Base-by-base conservation (phyloP, 2,113 vertebrate genomes). In the Thamnophis sirtalis region DNA sequence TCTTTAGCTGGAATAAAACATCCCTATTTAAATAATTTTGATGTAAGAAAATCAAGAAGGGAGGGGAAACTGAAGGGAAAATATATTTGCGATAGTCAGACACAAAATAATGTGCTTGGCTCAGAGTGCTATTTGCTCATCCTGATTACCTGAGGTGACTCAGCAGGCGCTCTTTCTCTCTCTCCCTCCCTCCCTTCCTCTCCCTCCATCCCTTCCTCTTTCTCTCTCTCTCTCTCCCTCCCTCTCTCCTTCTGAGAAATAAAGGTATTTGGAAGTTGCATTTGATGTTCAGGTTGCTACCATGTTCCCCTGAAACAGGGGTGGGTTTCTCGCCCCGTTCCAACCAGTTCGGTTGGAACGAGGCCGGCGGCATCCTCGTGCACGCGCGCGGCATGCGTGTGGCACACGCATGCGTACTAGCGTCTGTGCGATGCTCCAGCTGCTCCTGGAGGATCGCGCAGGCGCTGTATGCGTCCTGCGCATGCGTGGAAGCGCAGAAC, bases 41-140 rank as follows among this genome's bases (percentile, higher is more conserved):
- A 73, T 73, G n/a, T 73, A 38, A 73, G 73, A 93, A 90, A 94
- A 95, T 55, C 28, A 92, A 95, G 26, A 10, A 51, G 28, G 92
- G 86, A 0, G 24, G 28, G 28, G 63, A 73, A 73, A 51, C 49
- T 86, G 19, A 93, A 92, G 85, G 87, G 15, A 28, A 22, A 94
- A 85, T 94, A 93, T 13, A 89, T 53, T 56, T 48, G 13, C 93
- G 89, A 55, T 84, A 89, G 92, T 33, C 58, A 92, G 9, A n/a
- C 56, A n/a, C n/a, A 94, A 1, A 5, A 19, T 22, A 80, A 13
- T 7, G 92, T 2, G 19, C 54, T 91, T 10, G 86, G 3, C 73
- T 84, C n/a, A 13, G 26, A 60, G 26, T 50, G 28, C 24, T 28
- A 43, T 90, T 55, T 51, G 21, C 63, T 43, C 10, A 55, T 80